Evolutionary conservation across 2,113 vertebrate genomes (phyloP).

Genomic region (Ptilorrhoa leucosticta): DNA sequence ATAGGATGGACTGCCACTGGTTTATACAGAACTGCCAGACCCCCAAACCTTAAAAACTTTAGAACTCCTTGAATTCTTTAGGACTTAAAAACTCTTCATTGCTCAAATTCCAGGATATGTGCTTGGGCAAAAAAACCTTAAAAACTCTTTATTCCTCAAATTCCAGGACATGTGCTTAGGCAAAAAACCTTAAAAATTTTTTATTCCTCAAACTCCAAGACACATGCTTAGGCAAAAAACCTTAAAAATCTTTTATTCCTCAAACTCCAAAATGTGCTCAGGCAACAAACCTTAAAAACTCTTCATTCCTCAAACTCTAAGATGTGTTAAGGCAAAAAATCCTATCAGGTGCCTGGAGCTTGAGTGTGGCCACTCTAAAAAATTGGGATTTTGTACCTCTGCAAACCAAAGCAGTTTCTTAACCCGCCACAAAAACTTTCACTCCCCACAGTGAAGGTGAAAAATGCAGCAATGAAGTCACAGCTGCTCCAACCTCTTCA

Average conservation of each 20-base stretch:
- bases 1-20: accelerated
- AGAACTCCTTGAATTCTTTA: neutral
- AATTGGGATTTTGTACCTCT: neutral
- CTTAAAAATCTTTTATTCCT: neutral
- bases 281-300: neutral
- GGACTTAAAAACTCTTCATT: neutral
- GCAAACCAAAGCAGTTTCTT: neutral
- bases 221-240: neutral
- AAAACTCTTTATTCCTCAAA: neutral
- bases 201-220: neutral
- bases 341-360: neutral
- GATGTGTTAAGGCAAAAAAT: neutral
- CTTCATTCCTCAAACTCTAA: neutral
- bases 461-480: neutral
- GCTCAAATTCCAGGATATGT: too few relatives aligned
- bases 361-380: neutral
- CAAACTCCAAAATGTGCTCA: neutral
- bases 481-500: neutral
- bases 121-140: neutral
- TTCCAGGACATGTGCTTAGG: neutral
- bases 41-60: too few relatives aligned
- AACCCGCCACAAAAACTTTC: neutral
- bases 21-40: neutral
- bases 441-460: neutral
- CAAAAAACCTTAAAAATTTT: neutral